Evolutionary conservation across 2,888 invertebrate species (phyloP), one percentile per base, ranked within the genome.

Genomic region (Lysandra bellargus): DNA sequence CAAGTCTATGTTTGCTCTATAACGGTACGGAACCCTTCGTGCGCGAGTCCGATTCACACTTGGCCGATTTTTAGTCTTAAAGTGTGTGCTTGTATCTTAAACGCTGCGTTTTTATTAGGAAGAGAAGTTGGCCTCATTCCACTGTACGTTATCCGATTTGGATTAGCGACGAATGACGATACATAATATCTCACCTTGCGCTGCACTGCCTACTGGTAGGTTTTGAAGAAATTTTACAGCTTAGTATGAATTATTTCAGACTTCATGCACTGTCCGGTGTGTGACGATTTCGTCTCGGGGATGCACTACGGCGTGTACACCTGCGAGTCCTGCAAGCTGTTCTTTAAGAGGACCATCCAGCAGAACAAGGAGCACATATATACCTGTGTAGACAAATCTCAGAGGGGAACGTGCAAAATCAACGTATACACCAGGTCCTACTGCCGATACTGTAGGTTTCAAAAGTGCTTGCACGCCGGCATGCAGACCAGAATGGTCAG

Each of bases 261-360:
- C 30, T 76, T 53, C 44, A 12, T 12, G 44, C 49, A 44, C 0
- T 88, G 91, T 80, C 90, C 89, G 0, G 79, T 91, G 2, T 91
- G 91, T 80, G 85, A 85, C 0, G 91, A 91, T 79, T 72, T 79
- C 0, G 83, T 85, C 0, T 85, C 87, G 0, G 90, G 91, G 0
- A 74, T 85, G 0, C 89, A 91, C 80, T 90, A 91, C 83, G 91
- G 91, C 0, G 81, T 86, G 0, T 83, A 83, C 2, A 88, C 89
- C 0, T 91, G 91, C 79, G 89, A 90, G 79, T 90, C 90, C 0
- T 91, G 91, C 82, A 90, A 89, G 79, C 83, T 87, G 0, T 91
- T 91, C 86, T 91, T 91, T 84, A 89, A 89, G 80, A 83, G 91
- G 7, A 87, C 90, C 0, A 75, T 89, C 0, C 86, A 88, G 53